Base-by-base conservation (phyloP, 2,888 invertebrate genomes). In the Eilema griseolum region DNA sequence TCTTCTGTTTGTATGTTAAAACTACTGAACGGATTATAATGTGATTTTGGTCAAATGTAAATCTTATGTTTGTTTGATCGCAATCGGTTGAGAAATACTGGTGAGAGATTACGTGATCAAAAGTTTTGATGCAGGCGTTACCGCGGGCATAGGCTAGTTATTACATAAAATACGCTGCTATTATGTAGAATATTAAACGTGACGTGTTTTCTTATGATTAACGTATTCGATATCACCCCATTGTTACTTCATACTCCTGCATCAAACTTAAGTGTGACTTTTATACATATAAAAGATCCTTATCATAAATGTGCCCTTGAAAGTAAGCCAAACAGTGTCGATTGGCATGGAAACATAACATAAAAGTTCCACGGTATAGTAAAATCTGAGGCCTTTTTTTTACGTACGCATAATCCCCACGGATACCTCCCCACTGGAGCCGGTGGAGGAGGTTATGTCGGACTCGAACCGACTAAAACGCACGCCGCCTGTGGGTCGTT, bases 171-270 rank as follows among this genome's bases (percentile, higher is more conserved):
- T 20, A 46, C 20, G 20, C 1, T 20, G 46, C 20, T 46, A 46
- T 20, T 46, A 46, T 0, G 20, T 46, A 5, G 16, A 8, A 46
- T 46, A 7, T 20, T 46, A 46, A 20, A 46, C 46, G 46, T 46
- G 8, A 20, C 46, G 20, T 46, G 20, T 46, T 46, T 46, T 7
- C 20, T 7, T 46, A 20, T 20, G 46, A 46, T 46, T 46, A 46
- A 46, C 20, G 46, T 67, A 66, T 56, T 66, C 64, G 24, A 62
- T 28, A 61, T 61, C 72, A 65, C 67, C 28, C 61, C 70, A 77
- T 79, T 73, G 73, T 79, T 77, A 79, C 60, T 46, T 46, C 46
- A 46, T 46, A 46, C 46, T 2, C 20, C 46, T 46, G 20, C 46
- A 46, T 46, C 46, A 20, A 46, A 46, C 46, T 46, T 46, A 46